These are phyloP conservation scores for Dichetophora obliterata DNA, from an alignment of 2,888 invertebrate genomes.

Conservation along the genomic window DNA sequence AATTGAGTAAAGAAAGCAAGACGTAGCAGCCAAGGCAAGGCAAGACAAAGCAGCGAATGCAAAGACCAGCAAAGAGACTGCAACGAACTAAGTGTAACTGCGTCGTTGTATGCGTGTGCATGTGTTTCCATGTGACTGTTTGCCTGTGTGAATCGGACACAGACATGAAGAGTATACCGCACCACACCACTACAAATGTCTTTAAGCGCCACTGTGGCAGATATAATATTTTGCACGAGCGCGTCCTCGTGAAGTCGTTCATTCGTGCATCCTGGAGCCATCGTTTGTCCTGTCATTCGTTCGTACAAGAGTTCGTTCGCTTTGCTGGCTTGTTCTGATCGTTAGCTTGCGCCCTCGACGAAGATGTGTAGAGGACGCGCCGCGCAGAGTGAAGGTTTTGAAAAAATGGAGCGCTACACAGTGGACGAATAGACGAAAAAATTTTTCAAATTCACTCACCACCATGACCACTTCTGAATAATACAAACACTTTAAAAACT, in stretches of 20 bases:
- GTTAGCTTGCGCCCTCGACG: too few relatives aligned
- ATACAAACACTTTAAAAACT: too few relatives aligned
- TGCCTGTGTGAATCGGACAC: neutral
- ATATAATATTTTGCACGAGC: constrained; percentile 2
- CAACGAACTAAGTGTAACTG: neutral
- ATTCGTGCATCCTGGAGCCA: too few relatives aligned
- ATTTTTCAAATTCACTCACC: too few relatives aligned
- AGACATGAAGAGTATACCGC: neutral
- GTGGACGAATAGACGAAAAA: too few relatives aligned
- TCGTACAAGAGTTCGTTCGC: neutral
- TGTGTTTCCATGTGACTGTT: neutral
- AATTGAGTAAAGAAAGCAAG: neutral
- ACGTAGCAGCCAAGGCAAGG: neutral
- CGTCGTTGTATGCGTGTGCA: neutral
- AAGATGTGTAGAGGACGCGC: neutral
- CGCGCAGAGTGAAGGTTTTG: neutral
- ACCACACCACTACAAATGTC: neutral
- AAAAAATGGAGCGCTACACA: neutral
- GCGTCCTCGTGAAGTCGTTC: neutral
- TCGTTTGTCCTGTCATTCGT: neutral
- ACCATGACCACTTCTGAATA: too few relatives aligned
- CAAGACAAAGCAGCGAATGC: neutral
- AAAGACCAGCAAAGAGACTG: neutral
- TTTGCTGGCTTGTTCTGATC: too few relatives aligned
- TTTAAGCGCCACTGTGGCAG: neutral